Evolutionary conservation across 2,113 vertebrate species (phyloP).

Genomic region (Pongo pygmaeus): DNA sequence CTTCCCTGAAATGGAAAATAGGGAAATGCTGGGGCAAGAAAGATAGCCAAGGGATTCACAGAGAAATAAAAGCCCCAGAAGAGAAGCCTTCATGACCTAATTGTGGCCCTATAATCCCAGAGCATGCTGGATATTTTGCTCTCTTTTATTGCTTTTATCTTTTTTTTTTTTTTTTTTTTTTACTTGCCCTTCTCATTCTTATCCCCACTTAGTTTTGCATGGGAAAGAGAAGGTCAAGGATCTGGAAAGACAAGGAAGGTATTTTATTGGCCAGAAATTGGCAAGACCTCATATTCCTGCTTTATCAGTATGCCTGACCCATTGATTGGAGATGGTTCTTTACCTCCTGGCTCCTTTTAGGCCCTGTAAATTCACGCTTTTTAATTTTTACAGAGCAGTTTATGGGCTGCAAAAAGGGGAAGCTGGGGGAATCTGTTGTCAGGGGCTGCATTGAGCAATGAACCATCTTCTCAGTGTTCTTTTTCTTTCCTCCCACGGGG

Average conservation of each 20-base stretch:
- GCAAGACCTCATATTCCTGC: constrained; percentile 35
- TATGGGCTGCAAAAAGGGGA: constrained; percentile 40
- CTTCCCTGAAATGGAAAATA: constrained; percentile 39
- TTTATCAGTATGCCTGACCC: constrained; percentile 59
- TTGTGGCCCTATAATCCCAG: not conserved
- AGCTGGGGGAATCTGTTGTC: constrained; percentile 55
- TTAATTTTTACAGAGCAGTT: constrained; percentile 75
- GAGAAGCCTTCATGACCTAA: not conserved
- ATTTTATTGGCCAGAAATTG: constrained; percentile 73
- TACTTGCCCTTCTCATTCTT: not conserved
- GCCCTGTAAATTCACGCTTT: constrained; percentile 69
- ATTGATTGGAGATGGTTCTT: constrained; percentile 24
- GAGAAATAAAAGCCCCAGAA: not conserved
- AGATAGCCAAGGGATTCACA: not conserved
- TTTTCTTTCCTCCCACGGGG: constrained; percentile 30
- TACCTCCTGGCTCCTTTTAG: constrained; percentile 32
- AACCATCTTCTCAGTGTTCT: constrained; percentile 38
- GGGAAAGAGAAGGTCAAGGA: constrained; percentile 60
- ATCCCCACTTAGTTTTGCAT: constrained; percentile 29
- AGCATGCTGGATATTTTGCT: constrained; percentile 4
- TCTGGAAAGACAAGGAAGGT: constrained; percentile 51
- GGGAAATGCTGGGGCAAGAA: not conserved
- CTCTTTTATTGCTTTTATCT: not conserved
- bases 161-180: not conserved
- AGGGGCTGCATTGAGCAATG: constrained; percentile 59